Evolutionary conservation across 30 jellyfish, hydroid and myxozoan genomes (phyloP).

Genomic region (Nemopilema nomurai): DNA sequence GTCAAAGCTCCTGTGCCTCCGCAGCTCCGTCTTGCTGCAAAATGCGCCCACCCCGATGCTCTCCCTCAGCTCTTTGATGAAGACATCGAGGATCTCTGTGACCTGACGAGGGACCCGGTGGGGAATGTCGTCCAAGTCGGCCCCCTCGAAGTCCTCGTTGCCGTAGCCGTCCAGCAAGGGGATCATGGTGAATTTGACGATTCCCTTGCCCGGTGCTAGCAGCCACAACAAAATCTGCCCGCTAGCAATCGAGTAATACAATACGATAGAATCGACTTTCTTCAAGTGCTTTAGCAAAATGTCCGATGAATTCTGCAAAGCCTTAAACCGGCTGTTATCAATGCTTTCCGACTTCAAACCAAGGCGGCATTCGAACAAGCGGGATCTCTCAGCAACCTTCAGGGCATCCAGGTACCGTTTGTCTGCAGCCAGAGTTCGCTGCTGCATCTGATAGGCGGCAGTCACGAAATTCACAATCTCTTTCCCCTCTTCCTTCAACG

Average conservation of each 20-base stretch:
- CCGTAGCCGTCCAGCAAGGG: conserved; percentile 78
- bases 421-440: conserved; percentile 48
- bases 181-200: conserved; percentile 75
- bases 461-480: conserved; percentile 47
- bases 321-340: conserved; percentile 5
- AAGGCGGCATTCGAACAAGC: conserved; percentile 43
- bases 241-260: conserved; percentile 77
- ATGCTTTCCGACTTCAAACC: conserved; percentile 5
- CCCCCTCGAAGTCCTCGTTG: conserved; percentile 59
- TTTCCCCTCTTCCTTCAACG: not conserved
- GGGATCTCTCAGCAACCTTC: conserved; percentile 82
- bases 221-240: conserved; percentile 92
- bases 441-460: conserved; percentile 90
- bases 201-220: conserved; percentile 81
- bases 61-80: conserved; percentile 70
- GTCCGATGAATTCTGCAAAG: conserved; percentile 19
- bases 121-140: conserved; percentile 82
- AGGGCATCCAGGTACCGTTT: conserved; percentile 63
- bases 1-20: conserved; percentile 74
- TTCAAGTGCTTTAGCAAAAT: conserved; percentile 44
- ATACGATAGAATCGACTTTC: conserved; percentile 44
- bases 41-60: conserved; percentile 81
- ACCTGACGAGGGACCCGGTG: conserved; percentile 28
- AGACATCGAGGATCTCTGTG: conserved; percentile 52
- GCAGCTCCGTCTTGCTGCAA: conserved; percentile 62